Evolutionary conservation across 2,797 vertebrate species (phyloP).

Genomic region (Sarcophilus harrisii): DNA sequence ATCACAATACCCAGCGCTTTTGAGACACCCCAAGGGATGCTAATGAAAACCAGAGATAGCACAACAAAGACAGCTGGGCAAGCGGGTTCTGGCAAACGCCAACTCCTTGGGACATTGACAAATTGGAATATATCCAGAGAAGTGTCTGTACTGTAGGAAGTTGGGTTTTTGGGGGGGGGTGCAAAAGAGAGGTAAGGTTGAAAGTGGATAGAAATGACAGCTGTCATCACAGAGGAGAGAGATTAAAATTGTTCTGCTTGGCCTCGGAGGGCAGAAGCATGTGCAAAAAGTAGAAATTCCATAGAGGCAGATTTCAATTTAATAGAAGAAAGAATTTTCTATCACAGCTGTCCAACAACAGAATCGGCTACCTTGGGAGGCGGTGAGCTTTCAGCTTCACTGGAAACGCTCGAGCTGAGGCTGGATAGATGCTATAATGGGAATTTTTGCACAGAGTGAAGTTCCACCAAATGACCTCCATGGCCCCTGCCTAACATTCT

Average conservation of each 20-base stretch:
- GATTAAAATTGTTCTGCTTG: background rate
- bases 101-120: background rate
- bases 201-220: background rate
- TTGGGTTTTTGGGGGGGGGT: background rate
- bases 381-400: background rate
- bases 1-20: background rate
- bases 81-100: background rate
- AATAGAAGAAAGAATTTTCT: conserved; percentile 27
- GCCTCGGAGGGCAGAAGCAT: background rate
- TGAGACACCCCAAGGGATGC: background rate
- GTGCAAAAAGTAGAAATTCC: background rate
- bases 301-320: background rate
- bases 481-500: background rate
- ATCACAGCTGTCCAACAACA: background rate
- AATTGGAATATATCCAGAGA: background rate
- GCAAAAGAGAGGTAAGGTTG: background rate
- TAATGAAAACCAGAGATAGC: background rate
- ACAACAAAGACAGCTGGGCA: background rate
- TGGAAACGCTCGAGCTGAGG: background rate
- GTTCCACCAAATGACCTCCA: background rate
- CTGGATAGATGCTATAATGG: background rate
- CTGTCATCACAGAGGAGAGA: background rate
- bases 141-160: background rate
- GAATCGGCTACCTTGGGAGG: background rate
- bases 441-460: background rate